Percentiles rank a stretch among this genome's conserved stretches.
Evolutionary conservation across 2,113 vertebrate genomes (phyloP).

Genomic region (Romanogobio albipinnatus): DNA sequence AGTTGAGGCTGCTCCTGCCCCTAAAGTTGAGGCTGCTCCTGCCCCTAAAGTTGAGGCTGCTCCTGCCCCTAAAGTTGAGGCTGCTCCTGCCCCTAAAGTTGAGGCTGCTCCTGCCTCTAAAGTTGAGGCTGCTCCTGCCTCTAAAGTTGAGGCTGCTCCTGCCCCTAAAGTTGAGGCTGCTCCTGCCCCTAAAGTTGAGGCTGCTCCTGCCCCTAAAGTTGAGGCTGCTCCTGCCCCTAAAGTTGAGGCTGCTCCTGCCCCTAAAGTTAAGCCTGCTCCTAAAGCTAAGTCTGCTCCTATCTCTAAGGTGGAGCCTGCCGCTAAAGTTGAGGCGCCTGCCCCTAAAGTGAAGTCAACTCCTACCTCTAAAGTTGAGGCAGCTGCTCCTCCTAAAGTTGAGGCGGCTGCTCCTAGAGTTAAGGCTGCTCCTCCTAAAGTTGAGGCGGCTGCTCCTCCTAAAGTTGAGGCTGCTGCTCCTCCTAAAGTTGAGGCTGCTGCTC

Average conservation of each 20-base stretch:
- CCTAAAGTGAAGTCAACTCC: no score
- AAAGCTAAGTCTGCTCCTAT: background rate
- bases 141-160: background rate
- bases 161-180: background rate
- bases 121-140: background rate
- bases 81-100: background rate
- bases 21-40: background rate
- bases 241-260: background rate
- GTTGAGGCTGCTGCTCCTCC: background rate
- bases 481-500: background rate
- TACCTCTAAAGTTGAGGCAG: conserved; percentile 43
- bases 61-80: background rate
- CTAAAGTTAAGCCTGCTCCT: background rate
- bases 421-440: no score
- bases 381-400: background rate
- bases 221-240: conserved; percentile 56
- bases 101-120: conserved; percentile 33
- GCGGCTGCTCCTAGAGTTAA: background rate
- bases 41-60: conserved; percentile 62
- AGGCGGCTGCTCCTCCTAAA: background rate
- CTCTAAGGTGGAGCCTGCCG: background rate
- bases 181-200: conserved; percentile 31
- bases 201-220: conserved; percentile 42
- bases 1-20: conserved; percentile 31
- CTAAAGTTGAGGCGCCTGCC: background rate